Conservation (phyloP, 2,888 invertebrate genomes). For the Clitarchus hookeri region DNA sequence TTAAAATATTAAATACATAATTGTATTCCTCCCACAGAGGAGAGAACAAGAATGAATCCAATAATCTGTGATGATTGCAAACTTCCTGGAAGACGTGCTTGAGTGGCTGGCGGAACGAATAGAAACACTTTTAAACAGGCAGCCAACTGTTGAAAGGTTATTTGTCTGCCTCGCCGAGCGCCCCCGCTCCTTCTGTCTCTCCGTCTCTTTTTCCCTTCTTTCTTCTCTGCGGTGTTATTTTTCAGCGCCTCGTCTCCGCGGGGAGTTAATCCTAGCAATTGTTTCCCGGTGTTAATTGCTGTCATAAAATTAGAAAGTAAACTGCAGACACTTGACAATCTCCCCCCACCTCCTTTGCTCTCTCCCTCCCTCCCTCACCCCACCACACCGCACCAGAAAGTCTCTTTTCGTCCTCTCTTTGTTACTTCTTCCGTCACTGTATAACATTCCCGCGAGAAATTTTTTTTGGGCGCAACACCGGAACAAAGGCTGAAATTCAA, state of each 20-base stretch:
- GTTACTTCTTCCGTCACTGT: conserved; percentile 20
- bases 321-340: conserved; percentile 28
- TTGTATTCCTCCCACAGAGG: background rate
- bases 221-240: conserved; percentile 25
- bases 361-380: background rate
- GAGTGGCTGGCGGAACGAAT: background rate
- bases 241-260: conserved; percentile 21
- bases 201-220: background rate
- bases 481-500: background rate
- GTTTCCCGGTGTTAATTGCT: conserved; percentile 28
- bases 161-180: background rate
- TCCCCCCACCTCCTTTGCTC: background rate
- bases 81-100: background rate
- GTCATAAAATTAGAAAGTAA: conserved; percentile 28
- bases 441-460: background rate
- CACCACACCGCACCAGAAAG: background rate
- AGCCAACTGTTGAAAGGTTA: conserved; percentile 14
- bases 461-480: background rate
- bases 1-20: background rate
- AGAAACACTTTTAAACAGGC: conserved; percentile 3
- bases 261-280: conserved; percentile 26
- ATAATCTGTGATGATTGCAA: conserved; percentile 14
- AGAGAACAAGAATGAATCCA: background rate
- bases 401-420: conserved; percentile 24
- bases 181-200: background rate